phyloP scores from a whole-genome alignment of 2,113 vertebrate species.

The Caracal caracal region DNA sequence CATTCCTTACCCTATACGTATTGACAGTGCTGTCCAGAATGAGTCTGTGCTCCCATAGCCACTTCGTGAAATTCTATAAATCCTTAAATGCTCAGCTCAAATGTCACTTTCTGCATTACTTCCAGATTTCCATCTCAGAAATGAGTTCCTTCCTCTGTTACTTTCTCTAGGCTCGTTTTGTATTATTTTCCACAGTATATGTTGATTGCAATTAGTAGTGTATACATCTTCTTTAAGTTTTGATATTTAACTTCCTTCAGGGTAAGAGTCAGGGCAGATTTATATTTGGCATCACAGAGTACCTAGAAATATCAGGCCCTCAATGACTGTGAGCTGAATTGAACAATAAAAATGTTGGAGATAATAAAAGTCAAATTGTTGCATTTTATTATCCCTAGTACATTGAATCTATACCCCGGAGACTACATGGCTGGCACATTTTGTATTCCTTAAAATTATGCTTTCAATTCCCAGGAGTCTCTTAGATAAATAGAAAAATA shows the following conservation, averaged over 20 bases:
- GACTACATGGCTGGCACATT: constrained; percentile 26
- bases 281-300: constrained; percentile 18
- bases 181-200: neutral
- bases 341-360: constrained; percentile 51
- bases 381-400: constrained; percentile 56
- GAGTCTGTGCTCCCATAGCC: neutral
- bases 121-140: constrained; percentile 7
- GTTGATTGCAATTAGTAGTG: neutral
- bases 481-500: constrained; percentile 67
- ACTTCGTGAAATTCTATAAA: neutral
- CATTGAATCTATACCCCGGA: constrained; percentile 23
- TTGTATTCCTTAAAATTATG: constrained; percentile 56
- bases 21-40: neutral
- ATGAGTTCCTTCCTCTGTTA: neutral
- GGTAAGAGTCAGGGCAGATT: neutral
- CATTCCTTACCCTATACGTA: neutral
- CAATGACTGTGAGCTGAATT: neutral
- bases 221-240: neutral
- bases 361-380: constrained; percentile 54
- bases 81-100: neutral
- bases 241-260: constrained; percentile 8
- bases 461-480: constrained; percentile 45
- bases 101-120: neutral
- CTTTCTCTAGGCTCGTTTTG: neutral
- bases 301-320: neutral